Percentiles rank a stretch among this genome's conserved stretches.
Evolutionary conservation across 2,888 invertebrate species (phyloP).

Genomic region (Colostygia pectinataria): DNA sequence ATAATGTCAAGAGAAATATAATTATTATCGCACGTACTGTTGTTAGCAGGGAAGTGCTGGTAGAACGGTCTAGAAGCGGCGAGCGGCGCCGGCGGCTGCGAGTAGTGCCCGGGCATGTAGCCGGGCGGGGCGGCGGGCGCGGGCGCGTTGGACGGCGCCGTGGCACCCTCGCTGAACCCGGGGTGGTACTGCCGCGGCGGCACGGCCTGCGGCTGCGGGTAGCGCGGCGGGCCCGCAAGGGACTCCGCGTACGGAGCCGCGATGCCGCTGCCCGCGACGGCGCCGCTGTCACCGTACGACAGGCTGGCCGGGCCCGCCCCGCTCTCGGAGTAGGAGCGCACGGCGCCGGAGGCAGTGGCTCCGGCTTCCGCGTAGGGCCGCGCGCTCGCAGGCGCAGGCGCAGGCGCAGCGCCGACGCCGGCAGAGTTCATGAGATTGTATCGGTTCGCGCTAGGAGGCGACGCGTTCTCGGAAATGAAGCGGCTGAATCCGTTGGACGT

Average conservation of each 20-base stretch:
- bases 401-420: background rate
- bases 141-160: background rate
- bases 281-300: background rate
- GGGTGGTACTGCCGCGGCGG: conserved; percentile 13
- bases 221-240: conserved; percentile 3
- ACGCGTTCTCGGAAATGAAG: background rate
- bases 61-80: conserved; percentile 2
- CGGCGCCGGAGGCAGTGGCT: too few species aligned
- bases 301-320: background rate
- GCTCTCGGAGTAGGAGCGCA: conserved; percentile 1
- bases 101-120: conserved; percentile 4
- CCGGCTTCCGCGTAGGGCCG: background rate
- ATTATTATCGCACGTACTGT: conserved; percentile 6
- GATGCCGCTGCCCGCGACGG: background rate
- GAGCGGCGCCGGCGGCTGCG: conserved; percentile 1
- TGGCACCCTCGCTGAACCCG: background rate
- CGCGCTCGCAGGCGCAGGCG: too few species aligned
- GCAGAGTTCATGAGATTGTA: too few species aligned
- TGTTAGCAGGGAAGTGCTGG: background rate
- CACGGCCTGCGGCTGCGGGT: background rate
- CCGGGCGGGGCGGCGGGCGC: background rate
- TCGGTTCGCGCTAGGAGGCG: background rate
- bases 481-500: conserved; percentile 5
- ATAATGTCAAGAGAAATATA: too few species aligned
- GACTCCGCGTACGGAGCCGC: background rate